phyloP scores from a whole-genome alignment of 1,140 invertebrate genomes.

The Papilio polytes region DNA sequence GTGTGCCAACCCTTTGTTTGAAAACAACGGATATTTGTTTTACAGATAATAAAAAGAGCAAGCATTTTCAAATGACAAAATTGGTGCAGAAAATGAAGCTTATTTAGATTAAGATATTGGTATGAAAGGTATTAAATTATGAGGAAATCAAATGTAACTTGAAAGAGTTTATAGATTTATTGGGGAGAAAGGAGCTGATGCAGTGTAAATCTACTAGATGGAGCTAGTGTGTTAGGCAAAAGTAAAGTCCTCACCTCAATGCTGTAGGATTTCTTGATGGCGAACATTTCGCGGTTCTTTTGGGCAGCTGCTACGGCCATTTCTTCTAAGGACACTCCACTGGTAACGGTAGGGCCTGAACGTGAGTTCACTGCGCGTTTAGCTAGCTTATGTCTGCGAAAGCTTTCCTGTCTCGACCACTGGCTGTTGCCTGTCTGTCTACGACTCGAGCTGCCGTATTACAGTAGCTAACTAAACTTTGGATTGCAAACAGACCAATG shows the following conservation, averaged over 20 bases:
- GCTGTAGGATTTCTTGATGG: constrained; percentile 98
- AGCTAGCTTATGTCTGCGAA: constrained; percentile 82
- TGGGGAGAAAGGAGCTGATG: background rate
- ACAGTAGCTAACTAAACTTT: constrained; percentile 82
- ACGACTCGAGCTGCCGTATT: constrained; percentile 80
- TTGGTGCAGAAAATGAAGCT: background rate
- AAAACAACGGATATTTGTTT: background rate
- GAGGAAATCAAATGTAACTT: background rate
- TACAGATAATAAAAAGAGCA: background rate
- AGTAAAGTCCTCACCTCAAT: constrained; percentile 92
- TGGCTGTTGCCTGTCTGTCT: constrained; percentile 83
- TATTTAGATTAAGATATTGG: background rate
- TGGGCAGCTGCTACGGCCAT: constrained; percentile 94
- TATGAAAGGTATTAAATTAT: constrained; percentile 2
- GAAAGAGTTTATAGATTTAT: background rate
- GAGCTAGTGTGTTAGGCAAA: constrained; percentile 34
- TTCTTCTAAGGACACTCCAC: constrained; percentile 70
- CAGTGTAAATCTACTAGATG: background rate
- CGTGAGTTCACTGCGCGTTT: constrained; percentile 80
- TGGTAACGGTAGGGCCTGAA: constrained; percentile 73
- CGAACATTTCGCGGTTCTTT: constrained; percentile 96
- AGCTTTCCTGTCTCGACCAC: constrained; percentile 82
- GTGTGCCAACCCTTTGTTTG: background rate
- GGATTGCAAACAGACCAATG: constrained; percentile 84
- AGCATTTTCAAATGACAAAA: background rate